phyloP scores from a whole-genome alignment of 1,140 invertebrate species.

The Aphis craccivora region DNA sequence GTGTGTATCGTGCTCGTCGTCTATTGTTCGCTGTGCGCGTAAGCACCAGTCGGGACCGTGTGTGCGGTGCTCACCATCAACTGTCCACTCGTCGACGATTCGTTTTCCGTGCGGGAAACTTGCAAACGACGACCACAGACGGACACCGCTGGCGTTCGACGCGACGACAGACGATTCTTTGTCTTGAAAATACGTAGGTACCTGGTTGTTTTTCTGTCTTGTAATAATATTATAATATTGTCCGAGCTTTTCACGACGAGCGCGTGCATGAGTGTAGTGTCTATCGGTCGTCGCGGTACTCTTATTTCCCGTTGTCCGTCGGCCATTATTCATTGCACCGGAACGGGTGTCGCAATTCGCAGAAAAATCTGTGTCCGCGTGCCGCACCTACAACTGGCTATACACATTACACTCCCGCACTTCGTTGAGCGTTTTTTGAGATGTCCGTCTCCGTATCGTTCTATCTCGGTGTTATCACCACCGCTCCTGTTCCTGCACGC shows the following conservation, averaged over 20 bases:
- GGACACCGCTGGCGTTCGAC: not conserved
- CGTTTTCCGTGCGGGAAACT: not conserved
- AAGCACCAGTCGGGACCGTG: not conserved
- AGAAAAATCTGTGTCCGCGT: not conserved
- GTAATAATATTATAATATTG: not conserved
- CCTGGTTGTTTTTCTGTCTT: not conserved
- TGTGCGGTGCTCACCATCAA: not conserved
- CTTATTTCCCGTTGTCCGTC: not conserved
- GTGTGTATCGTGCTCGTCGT: not conserved
- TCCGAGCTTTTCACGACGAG: not conserved
- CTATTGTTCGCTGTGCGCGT: not conserved
- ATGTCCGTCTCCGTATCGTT: not conserved
- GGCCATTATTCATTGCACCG: not conserved
- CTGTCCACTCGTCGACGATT: not conserved
- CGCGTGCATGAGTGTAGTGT: not conserved
- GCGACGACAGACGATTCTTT: not conserved
- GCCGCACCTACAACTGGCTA: not conserved
- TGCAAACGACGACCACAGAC: not conserved
- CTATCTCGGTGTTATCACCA: not conserved
- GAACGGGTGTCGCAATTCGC: not conserved
- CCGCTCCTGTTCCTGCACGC: not conserved
- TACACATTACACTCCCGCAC: not conserved
- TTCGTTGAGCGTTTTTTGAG: not conserved
- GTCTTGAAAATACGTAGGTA: not conserved
- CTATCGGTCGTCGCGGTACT: not conserved